These are phyloP conservation scores for Bolinopsis microptera DNA, from an alignment of 37 sponge, comb jelly and placozoan genomes.

Conservation along the genomic window DNA sequence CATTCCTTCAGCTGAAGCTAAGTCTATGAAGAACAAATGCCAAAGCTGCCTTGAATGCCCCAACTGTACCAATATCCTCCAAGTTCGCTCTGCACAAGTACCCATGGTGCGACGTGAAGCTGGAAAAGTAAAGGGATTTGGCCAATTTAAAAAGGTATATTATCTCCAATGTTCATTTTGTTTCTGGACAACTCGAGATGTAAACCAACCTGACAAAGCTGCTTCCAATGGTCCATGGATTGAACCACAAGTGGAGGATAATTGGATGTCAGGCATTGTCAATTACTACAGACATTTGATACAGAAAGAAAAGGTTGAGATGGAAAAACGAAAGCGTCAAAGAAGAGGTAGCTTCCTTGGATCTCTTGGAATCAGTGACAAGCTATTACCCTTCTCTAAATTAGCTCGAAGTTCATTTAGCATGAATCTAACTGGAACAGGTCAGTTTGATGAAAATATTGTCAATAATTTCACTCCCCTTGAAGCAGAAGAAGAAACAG, in stretches of 20 bases:
- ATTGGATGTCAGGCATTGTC: slow-evolving; percentile 10
- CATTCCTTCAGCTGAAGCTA: slow-evolving; percentile 48
- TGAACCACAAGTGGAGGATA: not conserved
- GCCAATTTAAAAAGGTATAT: slow-evolving; percentile 51
- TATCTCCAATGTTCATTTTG: slow-evolving; percentile 59
- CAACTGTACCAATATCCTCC: slow-evolving; percentile 54
- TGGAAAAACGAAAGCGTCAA: slow-evolving; percentile 59
- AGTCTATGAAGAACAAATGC: slow-evolving; percentile 59
- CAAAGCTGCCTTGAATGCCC: slow-evolving; percentile 46
- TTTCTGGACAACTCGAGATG: slow-evolving; percentile 58
- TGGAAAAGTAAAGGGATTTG: slow-evolving; percentile 54
- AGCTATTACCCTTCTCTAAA: slow-evolving; percentile 45
- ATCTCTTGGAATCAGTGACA: slow-evolving; percentile 63
- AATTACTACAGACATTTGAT: slow-evolving; percentile 58
- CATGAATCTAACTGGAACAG: slow-evolving; percentile 48
- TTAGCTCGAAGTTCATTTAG: slow-evolving; percentile 37
- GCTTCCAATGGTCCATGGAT: slow-evolving; percentile 58
- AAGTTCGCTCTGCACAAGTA: slow-evolving; percentile 58
- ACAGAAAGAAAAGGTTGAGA: slow-evolving; percentile 55
- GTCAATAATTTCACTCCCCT: slow-evolving; percentile 24
- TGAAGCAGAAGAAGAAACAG: slow-evolving; percentile 43
- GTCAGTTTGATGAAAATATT: slow-evolving; percentile 50
- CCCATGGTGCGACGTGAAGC: slow-evolving; percentile 45
- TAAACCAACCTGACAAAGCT: slow-evolving; percentile 45
- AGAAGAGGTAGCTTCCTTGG: slow-evolving; percentile 60